Evolutionary conservation across 2,113 vertebrate genomes (phyloP).

Genomic region (Chionis minor): DNA sequence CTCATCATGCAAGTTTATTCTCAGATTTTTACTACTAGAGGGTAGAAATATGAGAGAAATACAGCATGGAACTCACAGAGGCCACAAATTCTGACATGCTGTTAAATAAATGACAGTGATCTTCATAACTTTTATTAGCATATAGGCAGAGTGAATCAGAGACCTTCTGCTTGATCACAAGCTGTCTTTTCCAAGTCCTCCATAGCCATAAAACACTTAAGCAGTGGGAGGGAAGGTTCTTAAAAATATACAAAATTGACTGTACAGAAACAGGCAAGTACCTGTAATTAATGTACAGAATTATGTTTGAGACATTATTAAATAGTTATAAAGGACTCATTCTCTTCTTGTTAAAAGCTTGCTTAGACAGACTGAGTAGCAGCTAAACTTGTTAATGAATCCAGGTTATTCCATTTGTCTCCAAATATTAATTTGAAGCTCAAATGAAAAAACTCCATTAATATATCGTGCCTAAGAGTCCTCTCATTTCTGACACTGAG

Average conservation of each 20-base stretch:
- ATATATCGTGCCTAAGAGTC: neutral
- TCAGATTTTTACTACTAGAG: neutral
- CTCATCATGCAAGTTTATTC: neutral
- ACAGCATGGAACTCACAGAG: neutral
- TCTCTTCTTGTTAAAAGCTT: neutral
- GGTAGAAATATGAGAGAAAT: neutral
- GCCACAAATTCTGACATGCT: neutral
- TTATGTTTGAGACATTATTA: neutral
- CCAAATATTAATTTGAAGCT: neutral
- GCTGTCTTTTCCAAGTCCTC: neutral
- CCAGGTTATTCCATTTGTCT: neutral
- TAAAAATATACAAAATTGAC: neutral
- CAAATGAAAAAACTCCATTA: neutral
- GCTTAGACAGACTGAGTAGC: neutral
- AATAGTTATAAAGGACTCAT: neutral
- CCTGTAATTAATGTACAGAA: neutral
- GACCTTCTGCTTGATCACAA: neutral
- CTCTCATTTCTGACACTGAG: neutral
- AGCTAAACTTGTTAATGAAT: neutral
- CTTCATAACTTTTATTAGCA: neutral
- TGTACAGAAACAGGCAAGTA: neutral
- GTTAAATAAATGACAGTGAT: neutral
- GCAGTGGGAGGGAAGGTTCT: neutral
- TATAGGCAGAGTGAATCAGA: neutral
- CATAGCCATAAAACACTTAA: neutral